These are phyloP conservation scores for Argyrosomus japonicus DNA, from an alignment of 2,113 vertebrate species.

Conservation along the genomic window DNA sequence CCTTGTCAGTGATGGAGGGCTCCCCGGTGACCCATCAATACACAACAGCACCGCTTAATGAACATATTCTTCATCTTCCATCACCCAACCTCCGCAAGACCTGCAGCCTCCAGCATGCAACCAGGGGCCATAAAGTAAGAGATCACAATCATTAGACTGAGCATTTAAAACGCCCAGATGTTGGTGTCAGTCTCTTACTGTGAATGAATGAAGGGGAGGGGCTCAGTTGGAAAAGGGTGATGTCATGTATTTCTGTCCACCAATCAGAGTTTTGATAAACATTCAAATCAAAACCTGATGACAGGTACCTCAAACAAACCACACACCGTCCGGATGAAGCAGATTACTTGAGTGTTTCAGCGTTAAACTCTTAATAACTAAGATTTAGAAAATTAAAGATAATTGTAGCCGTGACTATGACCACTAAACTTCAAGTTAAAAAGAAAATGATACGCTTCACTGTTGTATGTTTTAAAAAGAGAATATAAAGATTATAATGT, in stretches of 20 bases:
- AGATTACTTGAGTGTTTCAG: too few species aligned
- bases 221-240: not conserved
- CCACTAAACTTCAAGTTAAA: too few species aligned
- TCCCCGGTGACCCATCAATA: slow-evolving; percentile 70
- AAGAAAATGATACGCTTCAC: not conserved
- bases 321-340: too few species aligned
- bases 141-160: not conserved
- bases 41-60: slow-evolving; percentile 44
- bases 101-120: slow-evolving; percentile 17
- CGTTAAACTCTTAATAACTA: too few species aligned
- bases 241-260: not conserved
- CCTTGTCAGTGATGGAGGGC: slow-evolving; percentile 69
- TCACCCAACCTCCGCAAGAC: slow-evolving; percentile 10
- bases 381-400: too few species aligned
- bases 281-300: too few species aligned
- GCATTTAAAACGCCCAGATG: not conserved
- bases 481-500: not conserved
- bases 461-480: not conserved
- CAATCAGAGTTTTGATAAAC: too few species aligned
- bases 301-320: too few species aligned
- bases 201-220: not conserved
- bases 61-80: slow-evolving; percentile 41
- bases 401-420: too few species aligned
- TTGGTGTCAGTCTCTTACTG: not conserved
- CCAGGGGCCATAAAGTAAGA: slow-evolving; percentile 26